Base-by-base conservation (phyloP, 2,797 vertebrate species). In the Oreonectes daqikongensis region DNA sequence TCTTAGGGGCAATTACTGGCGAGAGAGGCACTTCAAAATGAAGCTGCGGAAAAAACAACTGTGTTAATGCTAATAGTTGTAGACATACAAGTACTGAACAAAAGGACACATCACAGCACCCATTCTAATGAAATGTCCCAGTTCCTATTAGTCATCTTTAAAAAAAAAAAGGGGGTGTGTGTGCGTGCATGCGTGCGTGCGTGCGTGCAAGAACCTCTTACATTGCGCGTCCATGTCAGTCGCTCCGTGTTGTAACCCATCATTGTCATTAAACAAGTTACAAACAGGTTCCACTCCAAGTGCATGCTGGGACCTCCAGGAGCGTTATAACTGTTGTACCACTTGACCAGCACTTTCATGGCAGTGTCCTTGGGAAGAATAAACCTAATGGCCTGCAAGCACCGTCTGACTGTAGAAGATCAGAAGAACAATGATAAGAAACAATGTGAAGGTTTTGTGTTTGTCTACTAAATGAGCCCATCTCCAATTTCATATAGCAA, bases 181-280 rank as follows among this genome's bases (percentile, higher is more conserved):
- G 32, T 32, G 32, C 8, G 6, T 32, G 4, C 30, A 30, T 30
- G 2, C 4, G 30, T 30, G 30, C 5, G 35, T 35, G 35, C 10
- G 8, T 2, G 40, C 0, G 12, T 12, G 40, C 12, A 32, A 28
- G 28, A 72, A 4, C n/a, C 55, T 87, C 96, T 96, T 88, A 99
- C 97, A 1, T 95, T 95, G 61, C 92, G 93, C 1, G 95, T 99
- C 97, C 97, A 99, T 0, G 87, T 86, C 63, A 99, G 92, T 5
- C 95, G 94, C 71, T 99, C 96, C 0, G 97, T 99, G 90, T 96
- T 98, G 91, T 99, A 99, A 66, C 97, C 98, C 96, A 99, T 97
- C 89, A 99, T 91, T 8, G 95, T 96, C 95, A 99, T 94, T 55
- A 99, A 94, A 81, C 97, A 98, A 0, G 94, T 98, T 74, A 98